These are phyloP conservation scores for Astreopora myriophthalma DNA, from an alignment of 64 coral and sea anemone species.

Conservation along the genomic window DNA sequence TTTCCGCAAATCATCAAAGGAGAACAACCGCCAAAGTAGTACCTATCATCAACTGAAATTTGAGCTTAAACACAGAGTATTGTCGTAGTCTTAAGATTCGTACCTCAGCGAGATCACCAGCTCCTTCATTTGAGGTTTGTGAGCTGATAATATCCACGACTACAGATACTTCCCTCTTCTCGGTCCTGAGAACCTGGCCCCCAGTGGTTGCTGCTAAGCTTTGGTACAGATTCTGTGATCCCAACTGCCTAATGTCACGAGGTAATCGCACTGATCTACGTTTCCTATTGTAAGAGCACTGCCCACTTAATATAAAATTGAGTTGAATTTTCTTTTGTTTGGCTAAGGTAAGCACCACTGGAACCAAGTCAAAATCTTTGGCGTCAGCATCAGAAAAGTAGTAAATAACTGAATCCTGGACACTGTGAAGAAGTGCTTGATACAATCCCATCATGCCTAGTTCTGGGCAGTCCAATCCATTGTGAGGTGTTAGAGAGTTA, in stretches of 20 bases:
- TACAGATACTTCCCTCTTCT: neutral
- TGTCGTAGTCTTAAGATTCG: no score
- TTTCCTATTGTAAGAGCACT: neutral
- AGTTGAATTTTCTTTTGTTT: conserved; percentile 52
- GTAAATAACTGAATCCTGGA: conserved; percentile 64
- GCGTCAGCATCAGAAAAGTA: conserved; percentile 75
- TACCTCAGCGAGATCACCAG: neutral
- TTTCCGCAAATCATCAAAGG: no score
- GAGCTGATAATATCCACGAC: conserved; percentile 29
- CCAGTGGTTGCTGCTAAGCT: conserved; percentile 20
- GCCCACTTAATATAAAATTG: conserved; percentile 62
- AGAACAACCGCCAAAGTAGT: no score
- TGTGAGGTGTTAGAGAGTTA: conserved; percentile 4
- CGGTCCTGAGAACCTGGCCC: neutral
- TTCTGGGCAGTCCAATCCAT: conserved; percentile 75
- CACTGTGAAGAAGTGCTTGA: conserved; percentile 53
- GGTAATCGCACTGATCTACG: neutral
- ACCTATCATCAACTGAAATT: no score
- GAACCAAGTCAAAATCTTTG: conserved; percentile 49
- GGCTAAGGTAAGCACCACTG: conserved; percentile 43
- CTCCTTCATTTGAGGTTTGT: neutral
- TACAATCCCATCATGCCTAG: conserved; percentile 68
- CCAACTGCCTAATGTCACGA: neutral
- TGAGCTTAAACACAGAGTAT: no score
- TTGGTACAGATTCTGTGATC: conserved; percentile 4